These are phyloP conservation scores for Drosophila formosana DNA, from an alignment of 2,888 invertebrate genomes.

Conservation along the genomic window DNA sequence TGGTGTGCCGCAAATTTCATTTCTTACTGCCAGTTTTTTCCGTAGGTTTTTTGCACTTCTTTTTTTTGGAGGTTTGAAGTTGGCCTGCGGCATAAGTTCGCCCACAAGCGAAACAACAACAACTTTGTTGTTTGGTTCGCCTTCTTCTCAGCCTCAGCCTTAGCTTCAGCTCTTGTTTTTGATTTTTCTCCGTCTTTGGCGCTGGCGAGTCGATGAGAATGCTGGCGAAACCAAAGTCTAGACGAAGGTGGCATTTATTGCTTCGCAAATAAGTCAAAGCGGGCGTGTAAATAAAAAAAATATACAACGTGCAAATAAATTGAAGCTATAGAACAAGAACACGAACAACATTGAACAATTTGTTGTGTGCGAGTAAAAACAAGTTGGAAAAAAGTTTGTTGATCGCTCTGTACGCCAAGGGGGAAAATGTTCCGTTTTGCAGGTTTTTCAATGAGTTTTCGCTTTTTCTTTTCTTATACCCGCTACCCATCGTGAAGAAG, in stretches of 20 bases:
- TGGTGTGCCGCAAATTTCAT: constrained; percentile 27
- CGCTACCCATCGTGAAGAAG: no score
- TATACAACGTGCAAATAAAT: constrained; percentile 38
- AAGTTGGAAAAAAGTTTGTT: constrained; percentile 55
- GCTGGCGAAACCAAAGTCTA: constrained; percentile 55
- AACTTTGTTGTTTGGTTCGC: constrained; percentile 35
- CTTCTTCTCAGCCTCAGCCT: background rate
- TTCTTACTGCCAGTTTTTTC: constrained; percentile 6
- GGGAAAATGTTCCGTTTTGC: constrained; percentile 42
- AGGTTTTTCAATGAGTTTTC: constrained; percentile 51
- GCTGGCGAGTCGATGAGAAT: constrained; percentile 26
- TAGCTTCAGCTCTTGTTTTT: background rate
- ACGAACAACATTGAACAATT: constrained; percentile 34
- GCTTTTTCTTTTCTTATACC: background rate
- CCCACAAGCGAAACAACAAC: constrained; percentile 33
- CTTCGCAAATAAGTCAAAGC: constrained; percentile 64
- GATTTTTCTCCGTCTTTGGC: constrained; percentile 4
- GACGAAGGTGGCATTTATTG: constrained; percentile 70
- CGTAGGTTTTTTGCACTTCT: background rate
- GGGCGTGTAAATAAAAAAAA: constrained; percentile 63
- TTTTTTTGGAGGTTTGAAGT: constrained; percentile 11
- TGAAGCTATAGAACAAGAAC: constrained; percentile 21
- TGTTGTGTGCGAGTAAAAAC: constrained; percentile 41
- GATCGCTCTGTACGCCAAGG: constrained; percentile 38
- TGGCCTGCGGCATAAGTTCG: constrained; percentile 24